A percentile compares a stretch with the other conserved stretches of the same genome.
Evolutionary conservation across 2,888 invertebrate species (phyloP).

Genomic region (Tribolium freemani): DNA sequence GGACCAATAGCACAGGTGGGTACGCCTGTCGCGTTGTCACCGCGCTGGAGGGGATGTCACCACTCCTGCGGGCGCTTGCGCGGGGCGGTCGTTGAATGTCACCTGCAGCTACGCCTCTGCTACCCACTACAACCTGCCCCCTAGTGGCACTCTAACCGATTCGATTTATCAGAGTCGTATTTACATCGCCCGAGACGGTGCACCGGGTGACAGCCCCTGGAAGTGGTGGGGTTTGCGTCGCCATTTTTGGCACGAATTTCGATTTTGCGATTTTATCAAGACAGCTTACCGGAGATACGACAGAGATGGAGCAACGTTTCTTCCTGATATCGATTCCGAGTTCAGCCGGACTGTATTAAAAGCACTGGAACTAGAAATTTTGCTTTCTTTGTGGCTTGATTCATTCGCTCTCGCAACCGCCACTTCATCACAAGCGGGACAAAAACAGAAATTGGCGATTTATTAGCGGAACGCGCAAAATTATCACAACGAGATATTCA

Average conservation of each 20-base stretch:
- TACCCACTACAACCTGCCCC: conserved; percentile 64
- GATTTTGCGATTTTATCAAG: conserved; percentile 37
- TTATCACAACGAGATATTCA: too few relatives aligned
- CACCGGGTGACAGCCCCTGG: conserved; percentile 9
- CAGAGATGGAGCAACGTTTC: conserved; percentile 36
- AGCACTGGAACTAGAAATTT: conserved; percentile 51
- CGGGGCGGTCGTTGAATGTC: conserved; percentile 65
- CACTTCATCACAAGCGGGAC: conserved; percentile 28
- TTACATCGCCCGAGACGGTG: conserved; percentile 22
- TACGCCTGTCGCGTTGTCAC: conserved; percentile 68
- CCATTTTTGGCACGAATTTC: conserved; percentile 27
- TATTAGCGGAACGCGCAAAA: too few relatives aligned
- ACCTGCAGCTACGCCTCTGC: conserved; percentile 67
- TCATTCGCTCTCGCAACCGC: conserved; percentile 49
- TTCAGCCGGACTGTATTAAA: conserved; percentile 49
- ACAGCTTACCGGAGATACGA: conserved; percentile 31
- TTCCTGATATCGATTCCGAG: conserved; percentile 48
- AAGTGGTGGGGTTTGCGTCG: conserved; percentile 1
- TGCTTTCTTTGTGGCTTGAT: conserved; percentile 52
- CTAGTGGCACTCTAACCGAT: conserved; percentile 57
- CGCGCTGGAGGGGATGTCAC: conserved; percentile 65
- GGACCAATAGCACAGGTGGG: conserved; percentile 67
- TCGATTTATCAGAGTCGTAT: conserved; percentile 35
- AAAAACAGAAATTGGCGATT: too few relatives aligned
- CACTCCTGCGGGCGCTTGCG: conserved; percentile 61